Evolutionary conservation across 1,140 invertebrate genomes (phyloP).

Genomic region (Aphelenchoides avenae): DNA sequence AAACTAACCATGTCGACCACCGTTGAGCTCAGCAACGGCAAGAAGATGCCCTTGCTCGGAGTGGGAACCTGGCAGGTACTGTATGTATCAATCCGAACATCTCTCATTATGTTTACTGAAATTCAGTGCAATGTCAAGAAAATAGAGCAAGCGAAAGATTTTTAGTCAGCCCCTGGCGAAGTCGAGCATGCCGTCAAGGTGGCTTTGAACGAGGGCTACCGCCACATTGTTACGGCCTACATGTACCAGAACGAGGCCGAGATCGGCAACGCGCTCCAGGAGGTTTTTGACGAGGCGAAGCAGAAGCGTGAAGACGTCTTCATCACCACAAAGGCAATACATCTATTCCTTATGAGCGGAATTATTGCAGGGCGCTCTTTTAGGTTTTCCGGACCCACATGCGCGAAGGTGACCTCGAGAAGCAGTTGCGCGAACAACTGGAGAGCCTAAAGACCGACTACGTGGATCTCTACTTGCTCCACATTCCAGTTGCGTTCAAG

Average conservation of each 20-base stretch:
- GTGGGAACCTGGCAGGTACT: constrained; percentile 33
- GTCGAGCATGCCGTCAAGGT: constrained; percentile 72
- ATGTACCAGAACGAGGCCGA: constrained; percentile 80
- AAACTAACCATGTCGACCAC: too few species aligned
- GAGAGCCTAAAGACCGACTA: constrained; percentile 61
- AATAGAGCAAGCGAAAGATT: too few species aligned
- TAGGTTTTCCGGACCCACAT: constrained; percentile 59
- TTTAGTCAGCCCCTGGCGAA: constrained; percentile 70
- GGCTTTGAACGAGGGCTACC: constrained; percentile 77
- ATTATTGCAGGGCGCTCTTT: too few species aligned
- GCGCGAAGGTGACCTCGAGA: constrained; percentile 58
- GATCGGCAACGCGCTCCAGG: constrained; percentile 72
- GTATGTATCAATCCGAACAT: too few species aligned
- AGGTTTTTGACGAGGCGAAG: constrained; percentile 69
- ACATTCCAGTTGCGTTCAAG: constrained; percentile 70
- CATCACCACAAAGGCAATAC: constrained; percentile 67
- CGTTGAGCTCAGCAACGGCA: too few species aligned
- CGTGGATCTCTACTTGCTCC: constrained; percentile 78
- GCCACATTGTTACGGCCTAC: constrained; percentile 81
- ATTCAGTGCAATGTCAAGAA: too few species aligned
- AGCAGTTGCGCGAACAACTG: constrained; percentile 55
- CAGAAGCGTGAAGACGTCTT: constrained; percentile 75
- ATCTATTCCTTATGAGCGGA: too few species aligned
- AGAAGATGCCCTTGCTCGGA: constrained; percentile 35
- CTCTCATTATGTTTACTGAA: too few species aligned